Evolutionary conservation across 2,797 vertebrate species (phyloP).

Genomic region (Sphaeramia orbicularis): DNA sequence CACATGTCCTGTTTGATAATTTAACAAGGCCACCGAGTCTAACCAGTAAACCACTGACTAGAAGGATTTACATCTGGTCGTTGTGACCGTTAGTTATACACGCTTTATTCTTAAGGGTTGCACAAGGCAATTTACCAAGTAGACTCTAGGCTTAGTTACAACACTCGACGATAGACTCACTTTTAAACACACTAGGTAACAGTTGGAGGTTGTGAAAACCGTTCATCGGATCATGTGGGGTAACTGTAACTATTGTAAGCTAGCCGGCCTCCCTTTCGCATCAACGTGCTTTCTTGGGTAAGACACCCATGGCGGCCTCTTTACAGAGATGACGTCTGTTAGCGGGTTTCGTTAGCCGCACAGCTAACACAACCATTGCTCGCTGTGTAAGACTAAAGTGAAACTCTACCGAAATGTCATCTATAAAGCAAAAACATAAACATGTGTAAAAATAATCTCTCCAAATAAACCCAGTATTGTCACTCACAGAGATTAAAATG

Average conservation of each 20-base stretch:
- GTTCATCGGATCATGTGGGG: slow-evolving; percentile 6
- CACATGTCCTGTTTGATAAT: slow-evolving; percentile 26
- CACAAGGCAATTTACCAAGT: slow-evolving; percentile 15
- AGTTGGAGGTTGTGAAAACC: not conserved
- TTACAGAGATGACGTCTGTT: slow-evolving; percentile 76
- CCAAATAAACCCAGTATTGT: not conserved
- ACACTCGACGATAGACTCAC: not conserved
- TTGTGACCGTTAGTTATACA: not conserved
- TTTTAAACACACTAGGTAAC: not conserved
- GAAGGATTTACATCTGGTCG: not conserved
- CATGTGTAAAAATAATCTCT: not conserved
- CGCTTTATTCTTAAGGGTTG: not conserved
- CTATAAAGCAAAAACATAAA: not conserved
- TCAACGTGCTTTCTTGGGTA: slow-evolving; percentile 66
- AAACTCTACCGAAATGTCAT: not conserved
- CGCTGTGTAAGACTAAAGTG: not conserved
- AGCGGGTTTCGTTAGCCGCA: slow-evolving; percentile 50
- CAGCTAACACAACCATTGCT: slow-evolving; percentile 20
- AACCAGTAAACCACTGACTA: not conserved
- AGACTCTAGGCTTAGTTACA: not conserved
- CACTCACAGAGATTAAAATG: not conserved
- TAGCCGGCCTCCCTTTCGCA: slow-evolving; percentile 42
- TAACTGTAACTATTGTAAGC: slow-evolving; percentile 13
- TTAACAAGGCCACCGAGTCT: not conserved
- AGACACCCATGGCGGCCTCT: slow-evolving; percentile 75